phyloP scores from a whole-genome alignment of 2,113 vertebrate species.

The Equus przewalskii region DNA sequence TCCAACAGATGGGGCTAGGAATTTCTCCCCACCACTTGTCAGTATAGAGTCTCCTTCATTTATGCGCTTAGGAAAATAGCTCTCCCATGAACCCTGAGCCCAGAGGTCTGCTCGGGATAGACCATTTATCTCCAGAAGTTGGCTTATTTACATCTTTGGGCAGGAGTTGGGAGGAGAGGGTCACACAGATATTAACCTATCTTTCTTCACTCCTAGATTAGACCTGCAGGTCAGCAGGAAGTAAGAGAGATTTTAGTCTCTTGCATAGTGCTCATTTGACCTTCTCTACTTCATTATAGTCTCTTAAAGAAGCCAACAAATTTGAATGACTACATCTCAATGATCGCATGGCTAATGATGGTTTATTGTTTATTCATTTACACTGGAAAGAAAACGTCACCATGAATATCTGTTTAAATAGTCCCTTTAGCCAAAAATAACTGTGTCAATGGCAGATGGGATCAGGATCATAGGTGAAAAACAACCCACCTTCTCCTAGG shows the following conservation, averaged over 20 bases:
- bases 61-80: not conserved
- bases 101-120: conserved; percentile 11
- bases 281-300: conserved; percentile 43
- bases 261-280: conserved; percentile 7
- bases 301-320: conserved; percentile 54
- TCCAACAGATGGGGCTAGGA: not conserved
- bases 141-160: conserved; percentile 52
- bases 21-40: not conserved
- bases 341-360: not conserved
- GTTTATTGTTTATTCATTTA: conserved; percentile 68
- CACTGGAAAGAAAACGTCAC: conserved; percentile 27
- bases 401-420: conserved; percentile 58
- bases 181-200: conserved; percentile 58
- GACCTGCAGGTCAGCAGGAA: conserved; percentile 11
- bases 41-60: not conserved
- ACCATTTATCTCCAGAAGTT: conserved; percentile 51
- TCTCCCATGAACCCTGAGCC: not conserved
- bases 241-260: conserved; percentile 42
- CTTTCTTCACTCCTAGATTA: conserved; percentile 61
- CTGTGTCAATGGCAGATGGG: not conserved
- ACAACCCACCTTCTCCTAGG: not conserved
- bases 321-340: conserved; percentile 24
- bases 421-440: conserved; percentile 60
- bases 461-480: conserved; percentile 26
- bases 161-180: not conserved